These are phyloP conservation scores for Chrysomallon squamiferum DNA, from an alignment of 1,140 invertebrate genomes.

Conservation along the genomic window DNA sequence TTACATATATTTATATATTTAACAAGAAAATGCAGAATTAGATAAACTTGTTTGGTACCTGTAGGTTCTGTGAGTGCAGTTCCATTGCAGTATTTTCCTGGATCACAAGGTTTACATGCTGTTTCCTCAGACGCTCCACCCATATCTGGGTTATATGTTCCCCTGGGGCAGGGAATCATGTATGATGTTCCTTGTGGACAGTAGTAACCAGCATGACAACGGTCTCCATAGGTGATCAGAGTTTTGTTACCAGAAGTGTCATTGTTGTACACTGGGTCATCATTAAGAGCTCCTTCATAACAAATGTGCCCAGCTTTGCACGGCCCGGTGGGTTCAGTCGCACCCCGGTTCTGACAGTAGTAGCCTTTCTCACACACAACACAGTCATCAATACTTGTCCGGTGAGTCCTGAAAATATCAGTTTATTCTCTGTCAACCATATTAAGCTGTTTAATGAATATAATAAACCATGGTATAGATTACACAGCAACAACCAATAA, in stretches of 20 bases:
- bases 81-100: constrained; percentile 55
- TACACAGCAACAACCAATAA: no score
- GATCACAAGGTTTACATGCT: constrained; percentile 50
- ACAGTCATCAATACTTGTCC: constrained; percentile 45
- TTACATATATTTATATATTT: no score
- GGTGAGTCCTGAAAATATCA: constrained; percentile 42
- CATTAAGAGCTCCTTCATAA: constrained; percentile 41
- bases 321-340: constrained; percentile 39
- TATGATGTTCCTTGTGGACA: constrained; percentile 46
- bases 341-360: constrained; percentile 53
- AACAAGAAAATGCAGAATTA: no score
- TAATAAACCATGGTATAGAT: no score
- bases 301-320: constrained; percentile 60
- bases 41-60: no score
- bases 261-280: constrained; percentile 57
- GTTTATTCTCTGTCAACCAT: no score
- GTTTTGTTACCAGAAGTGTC: constrained; percentile 52
- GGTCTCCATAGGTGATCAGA: constrained; percentile 52
- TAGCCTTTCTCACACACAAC: constrained; percentile 47
- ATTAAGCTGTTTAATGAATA: no score
- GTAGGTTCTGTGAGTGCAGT: constrained; percentile 43
- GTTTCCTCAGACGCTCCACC: constrained; percentile 31
- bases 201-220: constrained; percentile 52
- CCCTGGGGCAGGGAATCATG: constrained; percentile 53
- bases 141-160: constrained; percentile 54